Evolutionary conservation across 2,797 vertebrate genomes (phyloP), one percentile per base, ranked within the genome.

Genomic region (Protonibea diacanthus): DNA sequence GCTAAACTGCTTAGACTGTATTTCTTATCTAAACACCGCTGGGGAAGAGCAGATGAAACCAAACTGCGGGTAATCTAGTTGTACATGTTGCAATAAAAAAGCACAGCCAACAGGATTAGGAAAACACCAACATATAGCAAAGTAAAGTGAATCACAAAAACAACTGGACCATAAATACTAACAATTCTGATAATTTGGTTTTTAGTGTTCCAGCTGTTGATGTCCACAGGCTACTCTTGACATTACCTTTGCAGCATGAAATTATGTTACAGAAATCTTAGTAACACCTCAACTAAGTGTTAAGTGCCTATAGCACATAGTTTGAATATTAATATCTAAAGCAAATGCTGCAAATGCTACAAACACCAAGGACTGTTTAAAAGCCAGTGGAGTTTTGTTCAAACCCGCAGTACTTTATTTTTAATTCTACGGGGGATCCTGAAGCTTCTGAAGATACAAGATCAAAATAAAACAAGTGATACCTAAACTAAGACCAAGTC

Each of bases 211-310:
- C 56, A 63, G 52, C 45, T 73, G 65, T 56, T 53, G n/a, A 66
- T 83, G 68, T 86, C 88, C 72, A 71, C 52, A 66, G 83, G 84
- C 83, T 56, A 60, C 59, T 45, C 51, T 40, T 88, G 82, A 83
- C 80, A 84, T 89, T 87, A 81, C 45, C 56, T 70, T 57, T 44
- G 33, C 38, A 3, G 23, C 64, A 51, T 70, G 72, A 61, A 82
- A 82, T 84, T 73, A 83, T 68, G 47, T 62, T 33, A 21, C 29
- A 72, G 61, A 84, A 85, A 75, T 69, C 76, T 83, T 57, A 57
- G 40, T 25, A 60, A 73, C 18, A 59, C 33, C 38, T 72, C 33
- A 71, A 76, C 42, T 55, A 42, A 4, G n/a, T 52, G 14, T 77
- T 81, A 77, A 81, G 78, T 82, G 57, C 49, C 42, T 40, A 14